A percentile compares a stretch with the other conserved stretches of the same genome.
Evolutionary conservation across 1,140 invertebrate genomes (phyloP).

Genomic region (Thaumatotibia leucotreta): DNA sequence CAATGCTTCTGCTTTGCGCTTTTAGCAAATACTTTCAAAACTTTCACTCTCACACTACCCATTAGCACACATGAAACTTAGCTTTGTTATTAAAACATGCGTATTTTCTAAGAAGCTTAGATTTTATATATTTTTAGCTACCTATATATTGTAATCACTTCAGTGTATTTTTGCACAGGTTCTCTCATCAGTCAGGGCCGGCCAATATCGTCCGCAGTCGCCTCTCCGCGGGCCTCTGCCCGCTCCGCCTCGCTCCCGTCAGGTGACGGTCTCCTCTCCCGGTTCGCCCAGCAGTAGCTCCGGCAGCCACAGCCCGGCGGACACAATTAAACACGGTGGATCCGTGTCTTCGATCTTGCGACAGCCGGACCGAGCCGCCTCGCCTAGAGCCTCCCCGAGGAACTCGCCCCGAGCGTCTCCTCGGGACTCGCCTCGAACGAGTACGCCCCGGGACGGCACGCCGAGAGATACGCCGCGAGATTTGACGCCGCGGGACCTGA

Average conservation of each 20-base stretch:
- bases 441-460: conserved; percentile 54
- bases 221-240: conserved; percentile 73
- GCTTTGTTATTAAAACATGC: background rate
- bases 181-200: conserved; percentile 81
- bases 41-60: background rate
- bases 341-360: conserved; percentile 71
- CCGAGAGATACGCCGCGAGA: conserved; percentile 44
- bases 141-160: background rate
- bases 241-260: conserved; percentile 75
- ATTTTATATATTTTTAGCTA: background rate
- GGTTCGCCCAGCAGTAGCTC: conserved; percentile 84
- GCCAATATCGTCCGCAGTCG: conserved; percentile 81
- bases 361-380: conserved; percentile 51
- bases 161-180: conserved; percentile 52
- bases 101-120: background rate
- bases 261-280: conserved; percentile 85
- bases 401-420: conserved; percentile 46
- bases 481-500: conserved; percentile 40
- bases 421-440: conserved; percentile 56
- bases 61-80: background rate
- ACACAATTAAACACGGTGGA: conserved; percentile 81
- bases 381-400: conserved; percentile 33
- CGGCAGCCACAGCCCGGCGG: conserved; percentile 80
- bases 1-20: conserved; percentile 7
- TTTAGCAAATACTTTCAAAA: background rate